Conservation (phyloP, 2,797 vertebrate genomes). For the Phoeniculus purpureus region DNA sequence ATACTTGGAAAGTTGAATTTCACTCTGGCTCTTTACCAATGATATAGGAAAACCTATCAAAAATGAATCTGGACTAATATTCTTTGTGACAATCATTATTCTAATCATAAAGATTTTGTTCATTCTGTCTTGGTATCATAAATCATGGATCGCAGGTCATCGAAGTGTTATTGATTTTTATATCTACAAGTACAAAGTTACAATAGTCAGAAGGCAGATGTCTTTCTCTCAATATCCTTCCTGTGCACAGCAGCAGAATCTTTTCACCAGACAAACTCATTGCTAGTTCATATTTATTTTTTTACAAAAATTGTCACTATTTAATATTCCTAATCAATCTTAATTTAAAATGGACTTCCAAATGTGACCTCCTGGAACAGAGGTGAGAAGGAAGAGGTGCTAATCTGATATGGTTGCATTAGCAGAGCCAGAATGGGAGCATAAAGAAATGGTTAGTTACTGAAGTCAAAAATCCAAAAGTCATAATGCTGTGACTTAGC, state of each 20-base stretch:
- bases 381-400: background rate
- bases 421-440: background rate
- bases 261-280: background rate
- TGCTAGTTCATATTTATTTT: background rate
- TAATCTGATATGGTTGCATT: background rate
- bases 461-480: background rate
- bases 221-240: background rate
- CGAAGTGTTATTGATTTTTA: constrained; percentile 1
- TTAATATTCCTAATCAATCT: background rate
- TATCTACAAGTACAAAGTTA: background rate
- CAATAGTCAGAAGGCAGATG: background rate
- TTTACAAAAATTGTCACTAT: background rate
- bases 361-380: background rate
- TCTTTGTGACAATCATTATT: background rate
- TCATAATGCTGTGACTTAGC: constrained; percentile 13
- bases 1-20: background rate
- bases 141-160: background rate
- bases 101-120: background rate
- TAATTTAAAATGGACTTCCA: constrained; percentile 11
- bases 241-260: background rate
- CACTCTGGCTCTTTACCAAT: background rate
- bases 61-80: background rate
- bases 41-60: background rate
- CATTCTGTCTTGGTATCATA: background rate
- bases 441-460: background rate